Base-by-base conservation (phyloP, 2,888 invertebrate species). In the Ormyrus nitidulus region DNA sequence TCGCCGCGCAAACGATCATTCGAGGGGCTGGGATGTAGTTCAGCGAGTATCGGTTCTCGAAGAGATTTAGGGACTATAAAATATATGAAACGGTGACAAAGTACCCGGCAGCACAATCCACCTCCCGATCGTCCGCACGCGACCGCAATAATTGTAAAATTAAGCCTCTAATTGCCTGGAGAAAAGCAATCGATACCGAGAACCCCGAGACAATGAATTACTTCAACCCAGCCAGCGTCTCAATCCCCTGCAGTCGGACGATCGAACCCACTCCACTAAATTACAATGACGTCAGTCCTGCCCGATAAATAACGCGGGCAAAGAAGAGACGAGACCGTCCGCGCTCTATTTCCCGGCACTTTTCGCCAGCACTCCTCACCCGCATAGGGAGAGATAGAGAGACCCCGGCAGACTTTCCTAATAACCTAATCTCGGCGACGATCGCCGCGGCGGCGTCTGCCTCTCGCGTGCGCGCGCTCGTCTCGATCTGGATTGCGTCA, bases 251-350 rank as follows among this genome's bases (percentile, higher is more conserved):
- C 56, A 8, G 7, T 2, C 34, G n/a, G 19, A 19, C 54, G 13
- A 74, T 66, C 74, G 49, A 13, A 65, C 19, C 58, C 19, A 19
- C 19, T 34, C 64, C 74, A 74, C 54, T 75, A 76, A 66, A 61
- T 76, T 59, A 76, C 68, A 68, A 69, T 62, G 53, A 59, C 59
- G 13, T 49, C 56, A 56, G 9, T 44, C 6, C 59, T 13, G 44
- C 9, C 49, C 74, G 49, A 74, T 74, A 74, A 74, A 74, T 74
- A 73, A 44, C 66, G 54, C n/a, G 6, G 5, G 19, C 2, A 19
- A 19, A 19, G 34, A 9, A 34, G n/a, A 44, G 56, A 65, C 56
- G 8, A 65, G 19, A 19, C 19, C 44, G 54, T 19, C 19, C 54
- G 19, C 58, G 65, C 61, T 70, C 61, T 11, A 61, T 48, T 76